Evolutionary conservation across 2,888 invertebrate species (phyloP).

Genomic region (Orthosia cruda): DNA sequence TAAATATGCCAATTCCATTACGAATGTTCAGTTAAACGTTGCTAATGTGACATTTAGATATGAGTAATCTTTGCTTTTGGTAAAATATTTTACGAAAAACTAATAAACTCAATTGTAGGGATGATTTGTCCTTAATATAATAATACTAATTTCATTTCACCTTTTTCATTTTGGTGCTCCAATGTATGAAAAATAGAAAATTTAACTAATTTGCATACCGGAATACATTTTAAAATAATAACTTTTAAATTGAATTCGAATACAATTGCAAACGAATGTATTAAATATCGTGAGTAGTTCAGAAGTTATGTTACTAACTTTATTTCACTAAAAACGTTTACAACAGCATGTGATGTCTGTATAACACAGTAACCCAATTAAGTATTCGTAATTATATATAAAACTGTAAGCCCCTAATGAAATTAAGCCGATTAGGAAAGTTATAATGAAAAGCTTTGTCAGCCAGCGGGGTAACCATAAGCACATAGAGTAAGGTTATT

Average conservation of each 20-base stretch:
- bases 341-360: slow-evolving; percentile 1
- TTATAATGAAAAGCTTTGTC: slow-evolving; percentile 6
- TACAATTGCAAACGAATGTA: slow-evolving; percentile 8
- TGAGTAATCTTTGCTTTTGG: background rate
- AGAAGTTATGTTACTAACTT: slow-evolving; percentile 2
- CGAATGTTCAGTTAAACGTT: slow-evolving; percentile 25
- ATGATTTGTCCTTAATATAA: background rate
- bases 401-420: slow-evolving; percentile 3
- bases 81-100: background rate
- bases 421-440: slow-evolving; percentile 16
- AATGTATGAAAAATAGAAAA: background rate
- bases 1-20: slow-evolving; percentile 26
- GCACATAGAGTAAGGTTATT: too few relatives aligned
- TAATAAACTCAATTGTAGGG: background rate
- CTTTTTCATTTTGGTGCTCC: background rate
- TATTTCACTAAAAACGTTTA: slow-evolving; percentile 37
- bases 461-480: too few relatives aligned
- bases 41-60: slow-evolving; percentile 22
- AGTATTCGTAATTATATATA: slow-evolving; percentile 7
- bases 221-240: background rate
- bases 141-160: background rate
- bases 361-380: slow-evolving; percentile 12
- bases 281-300: background rate
- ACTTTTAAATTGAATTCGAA: slow-evolving; percentile 1
- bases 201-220: background rate